Base-by-base conservation (phyloP, 2,113 vertebrate species). In the Glareola pratincola region DNA sequence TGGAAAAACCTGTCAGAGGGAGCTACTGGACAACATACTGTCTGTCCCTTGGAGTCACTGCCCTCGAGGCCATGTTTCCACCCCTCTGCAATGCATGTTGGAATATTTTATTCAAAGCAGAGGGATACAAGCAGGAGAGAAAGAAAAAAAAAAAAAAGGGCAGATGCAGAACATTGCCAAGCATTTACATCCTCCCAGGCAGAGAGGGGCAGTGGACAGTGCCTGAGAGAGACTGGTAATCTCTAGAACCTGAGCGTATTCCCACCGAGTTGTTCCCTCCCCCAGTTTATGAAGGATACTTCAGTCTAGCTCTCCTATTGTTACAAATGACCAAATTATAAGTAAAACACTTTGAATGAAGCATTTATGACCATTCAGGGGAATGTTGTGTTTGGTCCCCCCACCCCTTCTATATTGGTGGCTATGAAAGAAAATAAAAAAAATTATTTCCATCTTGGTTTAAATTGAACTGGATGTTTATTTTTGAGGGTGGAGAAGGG, bases 391-490 rank as follows among this genome's bases (percentile, higher is more conserved):
- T 32, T n/a, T 18, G 32, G 26, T 30, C 4, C 4, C 6, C 7
- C 1, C 4, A 37, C 6, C 1, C 1, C 3, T 22, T 6, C 17
- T 20, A 4, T 12, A 6, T 6, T 30, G 62, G 57, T 23, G 3
- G 2, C 18, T 73, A 23, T 17, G 13, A 51, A 62, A 91, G 17
- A 66, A 66, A 60, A 54, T 43, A 8, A 39, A 14, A 63, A 11
- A 57, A 32, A 4, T 21, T 71, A 39, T 81, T 92, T 87, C 68
- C 23, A 24, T 63, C 20, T 51, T 71, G 51, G 30, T 9, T 34
- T 47, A 67, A n/a, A 3, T 39, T 73, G 77, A 89, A 91, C 23
- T 63, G 56, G 9, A 27, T 56, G 21, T n/a, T 89, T 43, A 37
- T 43, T 90, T 85, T 43, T 68, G 45, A 74, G 53, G 19, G 14